These are phyloP conservation scores for Parazoanthus swiftii DNA, from an alignment of 92 coral and sea anemone genomes.

Conservation along the genomic window DNA sequence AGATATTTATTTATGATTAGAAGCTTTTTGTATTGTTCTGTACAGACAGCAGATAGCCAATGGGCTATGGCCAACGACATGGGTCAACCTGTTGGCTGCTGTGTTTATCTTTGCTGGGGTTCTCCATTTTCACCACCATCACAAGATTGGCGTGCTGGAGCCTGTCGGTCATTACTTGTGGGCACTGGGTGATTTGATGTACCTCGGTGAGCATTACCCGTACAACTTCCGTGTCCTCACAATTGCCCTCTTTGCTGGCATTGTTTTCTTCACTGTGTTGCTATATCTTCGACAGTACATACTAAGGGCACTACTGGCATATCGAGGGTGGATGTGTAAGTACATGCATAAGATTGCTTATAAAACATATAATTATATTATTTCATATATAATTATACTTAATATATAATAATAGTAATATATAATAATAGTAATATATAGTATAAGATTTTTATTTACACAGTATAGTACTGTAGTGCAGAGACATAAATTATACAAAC, in stretches of 20 bases:
- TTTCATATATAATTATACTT: too few relatives aligned
- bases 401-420: too few relatives aligned
- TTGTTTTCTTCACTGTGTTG: slow-evolving; percentile 80
- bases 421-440: too few relatives aligned
- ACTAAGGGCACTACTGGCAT: slow-evolving; percentile 81
- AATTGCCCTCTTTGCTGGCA: slow-evolving; percentile 69
- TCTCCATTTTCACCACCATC: slow-evolving; percentile 72
- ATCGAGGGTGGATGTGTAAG: slow-evolving; percentile 99
- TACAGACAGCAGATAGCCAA: slow-evolving; percentile 90
- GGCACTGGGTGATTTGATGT: slow-evolving; percentile 69
- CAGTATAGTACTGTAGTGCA: too few relatives aligned
- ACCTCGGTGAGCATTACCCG: slow-evolving; percentile 80
- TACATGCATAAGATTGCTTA: neutral
- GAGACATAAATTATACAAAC: too few relatives aligned
- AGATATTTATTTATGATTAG: too few relatives aligned
- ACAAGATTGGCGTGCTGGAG: slow-evolving; percentile 55
- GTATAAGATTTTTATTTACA: too few relatives aligned
- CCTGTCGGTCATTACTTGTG: slow-evolving; percentile 73
- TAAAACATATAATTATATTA: neutral
- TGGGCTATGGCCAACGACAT: slow-evolving; percentile 99
- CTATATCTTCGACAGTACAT: slow-evolving; percentile 86
- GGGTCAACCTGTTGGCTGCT: slow-evolving; percentile 75
- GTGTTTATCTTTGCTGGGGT: slow-evolving; percentile 76
- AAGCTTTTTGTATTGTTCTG: too few relatives aligned
- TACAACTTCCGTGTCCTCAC: slow-evolving; percentile 75